Evolutionary conservation across 2,888 invertebrate species (phyloP).

Genomic region (Nymphalis urticae): DNA sequence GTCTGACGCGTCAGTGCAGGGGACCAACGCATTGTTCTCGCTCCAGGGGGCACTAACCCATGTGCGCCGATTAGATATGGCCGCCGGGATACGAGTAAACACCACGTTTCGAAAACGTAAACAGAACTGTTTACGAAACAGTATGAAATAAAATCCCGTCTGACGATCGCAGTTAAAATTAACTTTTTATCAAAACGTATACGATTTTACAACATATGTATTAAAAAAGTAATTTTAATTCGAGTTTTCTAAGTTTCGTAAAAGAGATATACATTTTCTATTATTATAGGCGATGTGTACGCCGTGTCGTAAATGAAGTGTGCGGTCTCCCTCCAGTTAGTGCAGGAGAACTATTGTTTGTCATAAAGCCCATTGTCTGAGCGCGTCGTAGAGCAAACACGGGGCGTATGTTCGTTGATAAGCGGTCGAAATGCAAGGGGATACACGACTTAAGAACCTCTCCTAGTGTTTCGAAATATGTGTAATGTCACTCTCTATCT

Average conservation of each 20-base stretch:
- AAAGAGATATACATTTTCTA: neutral
- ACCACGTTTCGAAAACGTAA: constrained; percentile 47
- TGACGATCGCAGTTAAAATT: constrained; percentile 2
- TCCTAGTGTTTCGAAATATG: constrained; percentile 26
- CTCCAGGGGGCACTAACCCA: constrained; percentile 78
- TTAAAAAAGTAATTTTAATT: neutral
- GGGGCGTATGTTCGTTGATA: constrained; percentile 57
- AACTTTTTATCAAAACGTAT: neutral
- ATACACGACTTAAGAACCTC: constrained; percentile 39
- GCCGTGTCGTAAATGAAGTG: constrained; percentile 26
- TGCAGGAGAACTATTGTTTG: constrained; percentile 57
- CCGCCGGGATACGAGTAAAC: constrained; percentile 55
- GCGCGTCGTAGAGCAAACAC: constrained; percentile 59
- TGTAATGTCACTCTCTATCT: constrained; percentile 25
- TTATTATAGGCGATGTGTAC: constrained; percentile 7
- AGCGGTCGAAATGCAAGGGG: constrained; percentile 47
- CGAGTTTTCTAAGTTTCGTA: neutral
- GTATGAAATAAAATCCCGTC: constrained; percentile 24
- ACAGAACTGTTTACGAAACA: constrained; percentile 38
- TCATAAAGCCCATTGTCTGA: constrained; percentile 57
- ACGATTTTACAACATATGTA: neutral
- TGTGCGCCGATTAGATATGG: constrained; percentile 75
- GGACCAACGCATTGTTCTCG: constrained; percentile 80
- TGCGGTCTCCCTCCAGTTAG: constrained; percentile 35
- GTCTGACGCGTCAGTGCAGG: constrained; percentile 36